Conservation (phyloP, 2,888 invertebrate genomes). For the Hemithea aestivaria region DNA sequence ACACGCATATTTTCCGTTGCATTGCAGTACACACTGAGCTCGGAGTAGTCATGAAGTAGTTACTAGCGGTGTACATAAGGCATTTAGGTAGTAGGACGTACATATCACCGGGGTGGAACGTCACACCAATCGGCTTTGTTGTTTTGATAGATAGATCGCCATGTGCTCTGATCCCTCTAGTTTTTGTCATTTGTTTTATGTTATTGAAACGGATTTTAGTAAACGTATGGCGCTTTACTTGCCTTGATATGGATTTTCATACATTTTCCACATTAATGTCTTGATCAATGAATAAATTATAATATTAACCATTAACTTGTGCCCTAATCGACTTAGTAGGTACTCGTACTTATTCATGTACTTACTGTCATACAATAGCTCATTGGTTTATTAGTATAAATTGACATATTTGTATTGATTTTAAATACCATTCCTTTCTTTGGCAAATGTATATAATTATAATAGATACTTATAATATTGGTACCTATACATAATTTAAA, state of each 20-base stretch:
- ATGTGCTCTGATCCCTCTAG: constrained; percentile 70
- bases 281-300: no score
- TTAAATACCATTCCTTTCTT: no score
- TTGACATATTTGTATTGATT: no score
- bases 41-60: constrained; percentile 79
- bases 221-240: constrained; percentile 4
- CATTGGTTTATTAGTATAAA: no score
- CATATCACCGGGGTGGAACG: constrained; percentile 79
- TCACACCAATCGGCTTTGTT: constrained; percentile 79
- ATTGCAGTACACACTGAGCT: constrained; percentile 80
- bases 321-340: no score
- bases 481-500: no score
- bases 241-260: not conserved
- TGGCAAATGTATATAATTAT: no score
- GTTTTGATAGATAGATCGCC: constrained; percentile 77
- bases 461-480: no score
- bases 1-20: constrained; percentile 80
- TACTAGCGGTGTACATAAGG: constrained; percentile 79
- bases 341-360: no score
- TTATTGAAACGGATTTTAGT: constrained; percentile 2
- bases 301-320: no score
- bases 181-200: constrained; percentile 46
- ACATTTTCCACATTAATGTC: no score
- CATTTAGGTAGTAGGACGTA: constrained; percentile 79
- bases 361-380: no score